Conservation (phyloP, 2,888 invertebrate genomes). For the Drosophila yooni region DNA sequence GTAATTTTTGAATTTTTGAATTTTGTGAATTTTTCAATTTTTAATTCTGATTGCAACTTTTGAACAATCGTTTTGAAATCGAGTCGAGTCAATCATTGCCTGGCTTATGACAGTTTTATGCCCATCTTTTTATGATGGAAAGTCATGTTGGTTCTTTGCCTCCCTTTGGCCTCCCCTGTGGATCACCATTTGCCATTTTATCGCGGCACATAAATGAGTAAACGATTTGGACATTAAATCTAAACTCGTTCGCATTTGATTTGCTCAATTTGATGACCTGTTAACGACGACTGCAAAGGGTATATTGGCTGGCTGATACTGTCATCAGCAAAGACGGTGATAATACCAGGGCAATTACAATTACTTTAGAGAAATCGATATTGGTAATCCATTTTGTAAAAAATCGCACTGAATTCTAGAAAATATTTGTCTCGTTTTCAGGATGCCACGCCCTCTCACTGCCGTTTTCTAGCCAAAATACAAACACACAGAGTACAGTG, state of each 20-base stretch:
- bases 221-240: constrained; percentile 34
- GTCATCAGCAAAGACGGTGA: neutral
- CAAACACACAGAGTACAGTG: neutral
- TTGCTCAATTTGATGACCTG: constrained; percentile 1
- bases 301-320: no score
- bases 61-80: constrained; percentile 7
- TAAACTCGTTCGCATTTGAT: constrained; percentile 34
- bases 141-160: neutral
- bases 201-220: constrained; percentile 38
- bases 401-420: no score
- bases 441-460: neutral
- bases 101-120: constrained; percentile 40
- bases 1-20: neutral
- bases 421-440: neutral
- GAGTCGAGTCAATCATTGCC: constrained; percentile 18
- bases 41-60: constrained; percentile 38
- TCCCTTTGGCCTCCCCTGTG: constrained; percentile 11
- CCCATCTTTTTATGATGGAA: constrained; percentile 18
- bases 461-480: neutral
- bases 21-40: neutral
- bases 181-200: constrained; percentile 47
- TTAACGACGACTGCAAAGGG: neutral
- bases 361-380: neutral
- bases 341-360: rapidly evolving
- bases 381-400: rapidly evolving